Evolutionary conservation across 2,888 invertebrate species (phyloP), one percentile per base, ranked within the genome.

Genomic region (Drosophila eohydei): DNA sequence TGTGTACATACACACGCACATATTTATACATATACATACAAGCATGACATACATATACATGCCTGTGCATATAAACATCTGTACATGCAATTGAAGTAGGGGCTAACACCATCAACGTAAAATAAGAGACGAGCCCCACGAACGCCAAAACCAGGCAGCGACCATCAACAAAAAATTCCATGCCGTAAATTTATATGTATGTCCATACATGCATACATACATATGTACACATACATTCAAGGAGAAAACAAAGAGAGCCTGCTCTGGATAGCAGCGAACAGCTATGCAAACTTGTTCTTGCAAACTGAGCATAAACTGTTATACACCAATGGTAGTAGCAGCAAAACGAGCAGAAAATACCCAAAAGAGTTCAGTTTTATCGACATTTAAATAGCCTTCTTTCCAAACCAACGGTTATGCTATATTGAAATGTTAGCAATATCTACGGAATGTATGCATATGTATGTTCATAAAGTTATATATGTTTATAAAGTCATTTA

Each of bases 121-220:
- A 65, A 54, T 66, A 71, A 63, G 64, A 74, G 83, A 81, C 89
- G 89, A 87, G 89, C 83, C 88, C 83, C 84, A 81, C 73, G 74
- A 73, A 80, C 77, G 46, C 59, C 55, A 55, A 58, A 62, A 60
- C 34, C 46, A 55, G 67, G 48, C 73, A 62, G 34, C 30, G 40
- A 30, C 43, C 64, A 57, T 41, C 32, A 38, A 52, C 30, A 43
- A 44, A 55, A 61, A 64, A 55, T 63, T 64, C 36, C 54, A 64
- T 70, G 36, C 46, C 48, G 21, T 21, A 28, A 26, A 36, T 3
- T 26, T 36, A 34, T 16, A 48, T 5, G 30, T 28, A 28, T 30
- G 36, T 43, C 11, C 2, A 14, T 26, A 36, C 38, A 34, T 51
- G 1, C 28, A 30, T 0, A 9, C 4, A 32, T 44, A 57, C 16